A percentile compares a stretch with the other conserved stretches of the same genome.
phyloP scores from a whole-genome alignment of 2,113 vertebrate genomes.

The Glaucomys volans region DNA sequence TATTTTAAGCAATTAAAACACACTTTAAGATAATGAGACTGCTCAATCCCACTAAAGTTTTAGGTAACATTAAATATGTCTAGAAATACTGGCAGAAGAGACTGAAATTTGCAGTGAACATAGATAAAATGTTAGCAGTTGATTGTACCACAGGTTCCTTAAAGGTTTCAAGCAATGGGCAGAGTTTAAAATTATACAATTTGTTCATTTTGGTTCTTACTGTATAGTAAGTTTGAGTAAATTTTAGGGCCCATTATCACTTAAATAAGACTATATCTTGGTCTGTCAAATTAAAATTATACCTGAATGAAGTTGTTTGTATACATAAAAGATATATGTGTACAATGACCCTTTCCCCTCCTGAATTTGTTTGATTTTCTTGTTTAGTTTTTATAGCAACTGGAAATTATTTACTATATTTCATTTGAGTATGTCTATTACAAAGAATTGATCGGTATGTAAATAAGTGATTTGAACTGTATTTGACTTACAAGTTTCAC shows the following conservation, averaged over 20 bases:
- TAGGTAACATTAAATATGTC: slow-evolving; percentile 34
- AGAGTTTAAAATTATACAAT: slow-evolving; percentile 51
- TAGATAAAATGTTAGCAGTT: slow-evolving; percentile 56
- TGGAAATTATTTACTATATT: slow-evolving; percentile 82
- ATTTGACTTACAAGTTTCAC: slow-evolving; percentile 70
- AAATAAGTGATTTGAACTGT: slow-evolving; percentile 80
- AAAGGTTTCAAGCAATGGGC: slow-evolving; percentile 29
- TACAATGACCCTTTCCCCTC: slow-evolving; percentile 9
- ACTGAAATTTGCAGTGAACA: neutral
- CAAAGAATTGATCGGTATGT: slow-evolving; percentile 80
- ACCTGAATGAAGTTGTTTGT: slow-evolving; percentile 68
- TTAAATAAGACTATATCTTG: slow-evolving; percentile 21
- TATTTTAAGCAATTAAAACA: slow-evolving; percentile 71
- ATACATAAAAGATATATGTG: slow-evolving; percentile 66
- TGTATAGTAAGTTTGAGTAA: slow-evolving; percentile 65
- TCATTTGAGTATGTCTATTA: slow-evolving; percentile 80
- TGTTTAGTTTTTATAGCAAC: slow-evolving; percentile 77
- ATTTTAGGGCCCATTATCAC: slow-evolving; percentile 30
- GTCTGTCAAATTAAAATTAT: slow-evolving; percentile 61
- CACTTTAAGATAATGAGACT: slow-evolving; percentile 63
- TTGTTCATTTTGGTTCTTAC: slow-evolving; percentile 61
- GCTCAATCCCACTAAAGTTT: slow-evolving; percentile 61
- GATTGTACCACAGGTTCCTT: slow-evolving; percentile 41
- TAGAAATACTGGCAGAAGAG: slow-evolving; percentile 68
- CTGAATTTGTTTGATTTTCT: slow-evolving; percentile 78